Conservation (phyloP, 2,113 vertebrate species). For the Reinhardtius hippoglossoides region DNA sequence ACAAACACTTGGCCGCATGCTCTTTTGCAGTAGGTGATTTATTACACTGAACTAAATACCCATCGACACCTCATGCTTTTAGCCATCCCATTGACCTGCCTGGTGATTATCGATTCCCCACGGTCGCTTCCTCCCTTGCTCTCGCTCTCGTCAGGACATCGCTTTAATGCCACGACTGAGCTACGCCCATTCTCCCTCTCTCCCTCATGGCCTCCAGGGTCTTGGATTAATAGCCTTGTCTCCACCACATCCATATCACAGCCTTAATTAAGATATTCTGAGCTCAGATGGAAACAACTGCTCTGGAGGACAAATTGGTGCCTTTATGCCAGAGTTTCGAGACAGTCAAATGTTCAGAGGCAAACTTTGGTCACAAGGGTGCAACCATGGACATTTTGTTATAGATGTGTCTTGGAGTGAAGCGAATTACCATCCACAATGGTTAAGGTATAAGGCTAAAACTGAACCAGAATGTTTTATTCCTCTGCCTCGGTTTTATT, state of each 20-base stretch:
- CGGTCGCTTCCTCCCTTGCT: slow-evolving; percentile 46
- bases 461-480: neutral
- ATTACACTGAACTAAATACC: slow-evolving; percentile 79
- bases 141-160: slow-evolving; percentile 40
- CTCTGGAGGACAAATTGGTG: slow-evolving; percentile 43
- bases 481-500: neutral
- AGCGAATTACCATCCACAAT: slow-evolving; percentile 1
- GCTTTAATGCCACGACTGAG: slow-evolving; percentile 61
- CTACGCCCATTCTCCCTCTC: slow-evolving; percentile 55
- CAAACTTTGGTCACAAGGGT: slow-evolving; percentile 26
- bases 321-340: slow-evolving; percentile 35
- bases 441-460: neutral
- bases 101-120: slow-evolving; percentile 77
- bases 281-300: slow-evolving; percentile 53
- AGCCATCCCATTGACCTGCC: slow-evolving; percentile 75
- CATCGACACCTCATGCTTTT: slow-evolving; percentile 80
- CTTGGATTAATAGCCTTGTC: slow-evolving; percentile 79
- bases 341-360: slow-evolving; percentile 37
- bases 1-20: slow-evolving; percentile 57
- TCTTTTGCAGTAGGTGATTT: slow-evolving; percentile 69
- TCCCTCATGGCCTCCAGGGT: slow-evolving; percentile 61
- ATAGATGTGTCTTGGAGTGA: neutral
- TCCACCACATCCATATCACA: slow-evolving; percentile 75
- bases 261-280: slow-evolving; percentile 77
- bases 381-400: slow-evolving; percentile 30